Percentiles rank a stretch among this genome's conserved stretches.
phyloP scores from a whole-genome alignment of 2,797 vertebrate species.

The Miichthys miiuy region DNA sequence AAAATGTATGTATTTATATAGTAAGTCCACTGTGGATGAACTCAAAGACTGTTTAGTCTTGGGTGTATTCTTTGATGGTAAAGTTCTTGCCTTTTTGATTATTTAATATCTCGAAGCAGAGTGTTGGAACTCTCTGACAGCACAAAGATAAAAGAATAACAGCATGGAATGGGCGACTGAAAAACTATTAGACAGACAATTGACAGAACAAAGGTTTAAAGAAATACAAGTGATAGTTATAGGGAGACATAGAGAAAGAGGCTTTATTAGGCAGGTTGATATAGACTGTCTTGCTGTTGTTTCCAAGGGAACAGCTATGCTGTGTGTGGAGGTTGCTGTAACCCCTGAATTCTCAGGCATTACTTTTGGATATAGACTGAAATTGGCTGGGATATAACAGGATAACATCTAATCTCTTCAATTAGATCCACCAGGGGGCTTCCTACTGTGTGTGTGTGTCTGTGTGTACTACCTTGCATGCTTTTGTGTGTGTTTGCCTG shows the following conservation, averaged over 20 bases:
- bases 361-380: slow-evolving; percentile 80
- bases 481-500: not conserved
- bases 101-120: slow-evolving; percentile 17
- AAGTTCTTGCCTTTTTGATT: slow-evolving; percentile 34
- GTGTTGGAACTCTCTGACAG: not conserved
- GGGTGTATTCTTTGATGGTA: not conserved
- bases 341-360: slow-evolving; percentile 78
- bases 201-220: slow-evolving; percentile 31
- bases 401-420: slow-evolving; percentile 86
- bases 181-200: slow-evolving; percentile 35
- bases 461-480: slow-evolving; percentile 27
- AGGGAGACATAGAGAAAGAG: slow-evolving; percentile 1
- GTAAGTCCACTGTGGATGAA: slow-evolving; percentile 19
- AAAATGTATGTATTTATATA: slow-evolving; percentile 1
- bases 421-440: slow-evolving; percentile 79
- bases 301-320: slow-evolving; percentile 79
- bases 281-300: slow-evolving; percentile 76
- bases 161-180: slow-evolving; percentile 21
- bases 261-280: slow-evolving; percentile 69
- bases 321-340: slow-evolving; percentile 71
- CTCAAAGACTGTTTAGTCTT: too few relatives aligned
- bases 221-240: slow-evolving; percentile 29
- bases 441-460: slow-evolving; percentile 43
- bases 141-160: slow-evolving; percentile 28
- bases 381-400: slow-evolving; percentile 82